A percentile compares a stretch with the other conserved stretches of the same genome.
phyloP scores from a whole-genome alignment of 2,888 invertebrate species.

The Bedellia somnulentella region DNA sequence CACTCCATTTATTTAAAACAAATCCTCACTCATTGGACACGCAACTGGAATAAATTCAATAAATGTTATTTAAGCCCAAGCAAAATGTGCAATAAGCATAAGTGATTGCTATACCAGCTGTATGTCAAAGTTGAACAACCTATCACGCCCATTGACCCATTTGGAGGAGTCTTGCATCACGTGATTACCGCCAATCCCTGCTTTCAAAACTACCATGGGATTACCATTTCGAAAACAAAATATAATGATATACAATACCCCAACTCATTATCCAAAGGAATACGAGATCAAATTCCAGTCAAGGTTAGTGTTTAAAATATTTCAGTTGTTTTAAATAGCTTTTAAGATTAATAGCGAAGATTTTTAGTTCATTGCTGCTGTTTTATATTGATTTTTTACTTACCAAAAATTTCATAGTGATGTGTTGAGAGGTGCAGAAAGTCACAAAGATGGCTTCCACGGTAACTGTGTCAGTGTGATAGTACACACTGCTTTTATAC shows the following conservation, averaged over 20 bases:
- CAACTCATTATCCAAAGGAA: no score
- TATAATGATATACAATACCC: no score
- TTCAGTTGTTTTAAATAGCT: constrained; percentile 7
- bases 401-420: constrained; percentile 53
- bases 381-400: no score
- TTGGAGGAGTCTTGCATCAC: constrained; percentile 29
- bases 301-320: constrained; percentile 14
- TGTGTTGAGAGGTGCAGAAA: constrained; percentile 27
- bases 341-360: no score
- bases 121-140: constrained; percentile 47
- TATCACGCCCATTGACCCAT: constrained; percentile 30
- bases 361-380: no score
- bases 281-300: no score
- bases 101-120: no score
- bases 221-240: no score
- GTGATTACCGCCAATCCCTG: constrained; percentile 25
- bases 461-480: constrained; percentile 54
- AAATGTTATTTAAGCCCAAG: no score
- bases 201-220: no score
- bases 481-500: constrained; percentile 54
- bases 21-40: background rate
- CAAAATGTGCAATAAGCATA: no score
- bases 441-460: constrained; percentile 32
- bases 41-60: background rate
- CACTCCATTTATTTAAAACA: no score